Conservation (phyloP, 2,113 vertebrate genomes). For the Ondatra zibethicus region DNA sequence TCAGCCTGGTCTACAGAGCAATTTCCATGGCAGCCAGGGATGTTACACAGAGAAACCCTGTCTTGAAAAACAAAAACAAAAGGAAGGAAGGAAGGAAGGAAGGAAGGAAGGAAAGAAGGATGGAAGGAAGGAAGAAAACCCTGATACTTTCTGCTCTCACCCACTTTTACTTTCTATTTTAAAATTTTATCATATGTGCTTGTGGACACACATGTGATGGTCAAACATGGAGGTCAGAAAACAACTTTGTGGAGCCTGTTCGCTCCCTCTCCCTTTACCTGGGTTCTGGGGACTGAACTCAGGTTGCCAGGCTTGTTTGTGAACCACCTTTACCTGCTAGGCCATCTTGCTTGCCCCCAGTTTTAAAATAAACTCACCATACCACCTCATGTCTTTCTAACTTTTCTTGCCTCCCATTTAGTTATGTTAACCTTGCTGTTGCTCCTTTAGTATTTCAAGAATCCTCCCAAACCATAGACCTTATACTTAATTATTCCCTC, state of each 20-base stretch:
- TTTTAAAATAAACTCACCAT: background rate
- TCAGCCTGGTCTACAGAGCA: no score
- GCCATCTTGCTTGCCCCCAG: background rate
- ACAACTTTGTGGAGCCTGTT: background rate
- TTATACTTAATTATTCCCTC: slow-evolving; percentile 13
- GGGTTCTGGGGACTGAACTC: background rate
- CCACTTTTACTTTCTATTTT: background rate
- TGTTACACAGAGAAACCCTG: no score
- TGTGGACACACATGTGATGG: background rate
- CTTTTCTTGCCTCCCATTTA: background rate
- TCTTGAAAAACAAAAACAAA: no score
- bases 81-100: no score
- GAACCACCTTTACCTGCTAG: background rate
- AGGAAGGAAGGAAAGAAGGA: no score
- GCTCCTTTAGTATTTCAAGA: background rate
- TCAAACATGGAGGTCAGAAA: background rate
- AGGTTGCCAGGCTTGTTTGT: background rate
- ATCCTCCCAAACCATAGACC: background rate
- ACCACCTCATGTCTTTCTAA: background rate
- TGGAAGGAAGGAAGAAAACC: background rate
- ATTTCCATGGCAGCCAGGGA: no score
- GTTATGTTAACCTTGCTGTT: background rate
- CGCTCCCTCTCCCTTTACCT: background rate
- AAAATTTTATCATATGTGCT: background rate
- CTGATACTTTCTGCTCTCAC: background rate